Conservation (phyloP, 2,797 vertebrate species). For the Centropyge bicolor region DNA sequence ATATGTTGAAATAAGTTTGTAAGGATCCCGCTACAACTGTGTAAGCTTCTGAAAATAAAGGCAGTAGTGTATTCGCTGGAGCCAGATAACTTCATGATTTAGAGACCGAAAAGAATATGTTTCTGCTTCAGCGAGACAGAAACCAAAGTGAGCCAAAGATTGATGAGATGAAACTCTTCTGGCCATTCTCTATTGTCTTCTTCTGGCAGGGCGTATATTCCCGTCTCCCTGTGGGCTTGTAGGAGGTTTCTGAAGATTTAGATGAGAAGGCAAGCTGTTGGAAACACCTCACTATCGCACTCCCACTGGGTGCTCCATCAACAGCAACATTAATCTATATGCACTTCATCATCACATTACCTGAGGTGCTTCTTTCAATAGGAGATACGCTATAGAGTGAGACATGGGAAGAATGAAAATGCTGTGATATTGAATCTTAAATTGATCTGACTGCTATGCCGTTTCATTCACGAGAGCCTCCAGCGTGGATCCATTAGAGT, state of each 20-base stretch:
- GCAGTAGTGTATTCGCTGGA: conserved; percentile 9
- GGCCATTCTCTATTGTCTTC: conserved; percentile 76
- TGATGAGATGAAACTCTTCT: conserved; percentile 69
- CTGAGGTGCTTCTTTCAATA: conserved; percentile 67
- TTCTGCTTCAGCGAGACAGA: conserved; percentile 46
- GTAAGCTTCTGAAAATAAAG: conserved; percentile 38
- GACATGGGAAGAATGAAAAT: conserved; percentile 36
- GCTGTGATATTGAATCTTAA: conserved; percentile 38
- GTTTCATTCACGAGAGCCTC: conserved; percentile 12
- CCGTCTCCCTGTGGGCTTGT: conserved; percentile 70
- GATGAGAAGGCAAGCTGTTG: conserved; percentile 75
- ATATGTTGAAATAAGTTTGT: background rate
- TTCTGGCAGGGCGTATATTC: conserved; percentile 68
- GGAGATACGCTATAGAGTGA: conserved; percentile 21
- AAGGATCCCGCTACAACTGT: background rate
- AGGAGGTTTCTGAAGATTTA: conserved; percentile 77
- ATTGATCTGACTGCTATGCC: conserved; percentile 21
- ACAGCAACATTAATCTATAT: conserved; percentile 75
- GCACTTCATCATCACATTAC: conserved; percentile 70
- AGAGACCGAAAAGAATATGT: conserved; percentile 57
- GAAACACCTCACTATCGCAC: conserved; percentile 77
- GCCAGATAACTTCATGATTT: conserved; percentile 54
- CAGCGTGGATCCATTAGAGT: background rate
- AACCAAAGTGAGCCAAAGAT: conserved; percentile 68
- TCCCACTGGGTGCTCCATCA: conserved; percentile 79